These are phyloP conservation scores for Nephila pilipes DNA, from an alignment of 1,140 invertebrate genomes.

Conservation along the genomic window DNA sequence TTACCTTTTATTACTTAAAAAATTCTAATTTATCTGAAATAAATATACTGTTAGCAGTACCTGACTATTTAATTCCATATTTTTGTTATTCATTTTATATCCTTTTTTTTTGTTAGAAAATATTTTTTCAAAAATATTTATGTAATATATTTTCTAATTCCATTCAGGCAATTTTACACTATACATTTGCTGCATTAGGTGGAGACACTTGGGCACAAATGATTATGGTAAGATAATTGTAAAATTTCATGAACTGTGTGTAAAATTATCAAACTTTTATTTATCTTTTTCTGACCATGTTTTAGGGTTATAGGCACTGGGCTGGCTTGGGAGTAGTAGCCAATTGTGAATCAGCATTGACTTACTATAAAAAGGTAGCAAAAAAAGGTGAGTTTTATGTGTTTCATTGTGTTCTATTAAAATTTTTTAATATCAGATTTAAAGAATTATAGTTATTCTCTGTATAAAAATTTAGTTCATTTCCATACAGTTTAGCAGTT, in stretches of 20 bases:
- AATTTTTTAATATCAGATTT: not conserved
- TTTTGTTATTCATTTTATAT: too few relatives aligned
- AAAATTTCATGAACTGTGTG: not conserved
- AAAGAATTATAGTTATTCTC: not conserved
- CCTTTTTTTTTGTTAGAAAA: too few relatives aligned
- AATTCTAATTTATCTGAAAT: too few relatives aligned
- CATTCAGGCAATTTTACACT: constrained; percentile 90
- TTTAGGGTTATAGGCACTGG: constrained; percentile 87
- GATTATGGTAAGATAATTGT: constrained; percentile 86
- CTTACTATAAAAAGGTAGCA: constrained; percentile 92
- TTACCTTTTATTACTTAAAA: too few relatives aligned
- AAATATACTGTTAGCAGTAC: too few relatives aligned
- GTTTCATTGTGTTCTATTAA: not conserved
- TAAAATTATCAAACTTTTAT: too few relatives aligned
- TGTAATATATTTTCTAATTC: not conserved
- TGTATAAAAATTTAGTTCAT: too few relatives aligned
- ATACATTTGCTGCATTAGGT: constrained; percentile 93
- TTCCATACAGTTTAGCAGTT: too few relatives aligned
- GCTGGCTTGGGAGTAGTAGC: constrained; percentile 92
- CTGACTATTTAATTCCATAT: too few relatives aligned
- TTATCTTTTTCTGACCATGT: not conserved
- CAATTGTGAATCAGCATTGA: constrained; percentile 94
- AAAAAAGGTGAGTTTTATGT: constrained; percentile 85
- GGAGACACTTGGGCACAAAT: constrained; percentile 96
- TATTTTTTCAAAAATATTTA: too few relatives aligned